Conservation (phyloP, 2,797 vertebrate species). For the Eulemur albifrons region DNA sequence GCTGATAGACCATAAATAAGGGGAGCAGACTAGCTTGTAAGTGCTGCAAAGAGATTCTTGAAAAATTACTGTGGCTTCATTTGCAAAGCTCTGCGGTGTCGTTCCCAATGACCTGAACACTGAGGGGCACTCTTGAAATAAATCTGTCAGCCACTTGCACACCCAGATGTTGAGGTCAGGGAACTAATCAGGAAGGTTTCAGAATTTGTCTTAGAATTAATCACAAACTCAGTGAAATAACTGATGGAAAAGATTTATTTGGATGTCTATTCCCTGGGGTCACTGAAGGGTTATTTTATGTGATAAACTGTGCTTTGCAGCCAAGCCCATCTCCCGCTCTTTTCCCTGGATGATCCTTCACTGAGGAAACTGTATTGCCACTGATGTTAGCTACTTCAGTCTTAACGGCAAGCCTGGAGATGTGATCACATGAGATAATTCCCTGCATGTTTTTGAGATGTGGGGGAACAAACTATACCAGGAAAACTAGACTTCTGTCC, state of each 20-base stretch:
- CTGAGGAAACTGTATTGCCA: background rate
- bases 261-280: background rate
- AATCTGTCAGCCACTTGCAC: conserved; percentile 2
- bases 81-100: background rate
- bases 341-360: background rate
- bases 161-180: background rate
- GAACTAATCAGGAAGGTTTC: conserved; percentile 21
- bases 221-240: conserved; percentile 44
- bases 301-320: background rate
- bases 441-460: background rate
- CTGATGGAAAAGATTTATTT: conserved; percentile 20
- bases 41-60: conserved; percentile 40
- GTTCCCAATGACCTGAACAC: conserved; percentile 5
- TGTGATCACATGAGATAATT: background rate
- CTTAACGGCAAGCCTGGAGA: background rate
- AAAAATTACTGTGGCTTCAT: conserved; percentile 20
- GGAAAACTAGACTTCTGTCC: background rate
- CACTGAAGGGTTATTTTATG: background rate
- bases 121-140: conserved; percentile 26
- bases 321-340: background rate
- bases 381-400: background rate
- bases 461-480: background rate
- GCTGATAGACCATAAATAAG: conserved; percentile 34
- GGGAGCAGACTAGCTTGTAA: background rate
- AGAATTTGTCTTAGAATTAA: conserved; percentile 42